Base-by-base conservation (phyloP, 2,797 vertebrate genomes). In the Melanotaenia maccullochi region DNA sequence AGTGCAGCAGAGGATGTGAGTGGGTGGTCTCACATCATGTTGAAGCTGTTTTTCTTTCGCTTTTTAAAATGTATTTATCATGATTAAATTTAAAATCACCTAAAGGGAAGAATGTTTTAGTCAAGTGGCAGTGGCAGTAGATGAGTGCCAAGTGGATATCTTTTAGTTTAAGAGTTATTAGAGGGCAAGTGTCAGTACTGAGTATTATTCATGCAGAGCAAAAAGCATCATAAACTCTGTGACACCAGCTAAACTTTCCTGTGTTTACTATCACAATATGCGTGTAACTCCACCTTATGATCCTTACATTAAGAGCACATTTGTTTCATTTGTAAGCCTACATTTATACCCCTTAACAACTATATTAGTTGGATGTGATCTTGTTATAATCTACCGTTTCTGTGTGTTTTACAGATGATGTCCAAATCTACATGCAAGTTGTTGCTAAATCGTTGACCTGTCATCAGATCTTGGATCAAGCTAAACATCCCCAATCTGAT, bases 11-110 rank as follows among this genome's bases (percentile, higher is more conserved):
- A 91, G 79, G 76, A 82, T 71, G 76, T 82, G 88, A 81, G 90
- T 86, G 84, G 85, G 87, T 75, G 81, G 84, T 67, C 70, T 64
- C 33, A 4, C 33, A 58, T n/a, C 5, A 11, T 33, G 47, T 5
- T 64, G 68, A 78, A 79, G 24, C 14, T 70, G 55, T 67, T 90
- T 89, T 90, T 72, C 63, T 92, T 90, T 91, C 80, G 81, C 71
- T 90, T 87, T 80, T 47, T 70, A 51, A 30, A 42, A 30, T 38
- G 36, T 22, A 40, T 78, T 68, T 68, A 25, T 78, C 64, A 52
- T 16, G 78, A 35, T 66, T 9, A 28, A 28, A 62, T 65, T 72
- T 30, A 60, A 65, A 67, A 73, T 76, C 32, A 66, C 30, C 51
- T 7, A 30, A 18, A 14, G 22, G n/a, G 35, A 28, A 38, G 8